Conservation (phyloP, 2,113 vertebrate species). For the Nicator chloris region DNA sequence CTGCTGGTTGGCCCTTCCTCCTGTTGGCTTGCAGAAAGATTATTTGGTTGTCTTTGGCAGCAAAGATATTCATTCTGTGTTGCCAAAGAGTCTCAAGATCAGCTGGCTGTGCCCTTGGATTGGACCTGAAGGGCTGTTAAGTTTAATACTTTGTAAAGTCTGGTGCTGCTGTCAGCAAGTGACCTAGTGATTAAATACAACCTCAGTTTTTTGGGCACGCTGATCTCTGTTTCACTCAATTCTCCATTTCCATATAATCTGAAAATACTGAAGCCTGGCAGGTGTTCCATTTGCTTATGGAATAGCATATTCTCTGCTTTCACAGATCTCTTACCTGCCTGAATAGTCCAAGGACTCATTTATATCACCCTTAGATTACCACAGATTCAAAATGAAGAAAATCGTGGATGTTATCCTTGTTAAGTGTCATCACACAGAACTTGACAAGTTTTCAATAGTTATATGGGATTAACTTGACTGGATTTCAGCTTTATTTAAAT, state of each 20-base stretch:
- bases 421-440: background rate
- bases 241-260: background rate
- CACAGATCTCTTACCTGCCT: background rate
- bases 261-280: background rate
- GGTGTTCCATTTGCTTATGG: background rate
- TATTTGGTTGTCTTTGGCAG: background rate
- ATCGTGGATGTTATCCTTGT: rapidly evolving
- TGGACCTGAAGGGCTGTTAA: background rate
- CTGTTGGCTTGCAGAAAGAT: background rate
- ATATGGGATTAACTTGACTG: background rate
- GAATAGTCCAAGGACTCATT: background rate
- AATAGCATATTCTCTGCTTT: background rate
- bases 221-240: background rate
- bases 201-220: background rate
- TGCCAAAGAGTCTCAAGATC: background rate
- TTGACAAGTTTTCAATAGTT: background rate
- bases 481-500: background rate
- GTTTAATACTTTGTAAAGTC: background rate
- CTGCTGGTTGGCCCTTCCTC: background rate
- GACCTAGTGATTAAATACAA: background rate
- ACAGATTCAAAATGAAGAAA: background rate
- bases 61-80: background rate
- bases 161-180: background rate
- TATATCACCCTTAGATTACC: background rate
- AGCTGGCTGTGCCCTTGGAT: background rate